These are phyloP conservation scores for Zingel zingel DNA, from an alignment of 2,113 vertebrate species.

Conservation along the genomic window DNA sequence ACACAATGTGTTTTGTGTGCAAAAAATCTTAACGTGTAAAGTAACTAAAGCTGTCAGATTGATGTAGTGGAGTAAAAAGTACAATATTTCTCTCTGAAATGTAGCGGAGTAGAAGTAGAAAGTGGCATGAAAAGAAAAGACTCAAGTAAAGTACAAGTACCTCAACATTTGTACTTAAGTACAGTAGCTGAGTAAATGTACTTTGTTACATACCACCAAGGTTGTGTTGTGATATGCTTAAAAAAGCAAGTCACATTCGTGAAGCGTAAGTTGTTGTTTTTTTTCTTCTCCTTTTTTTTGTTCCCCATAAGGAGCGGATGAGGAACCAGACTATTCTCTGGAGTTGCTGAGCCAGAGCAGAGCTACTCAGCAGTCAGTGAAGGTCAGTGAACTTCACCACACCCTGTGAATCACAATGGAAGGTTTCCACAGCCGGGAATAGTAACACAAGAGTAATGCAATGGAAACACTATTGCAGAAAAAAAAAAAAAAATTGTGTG, in stretches of 20 bases:
- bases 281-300: conserved; percentile 15
- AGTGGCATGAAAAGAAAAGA: too few species aligned
- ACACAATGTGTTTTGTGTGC: too few species aligned
- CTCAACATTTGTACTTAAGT: too few species aligned
- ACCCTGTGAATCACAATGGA: conserved; percentile 51
- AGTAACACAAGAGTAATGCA: conserved; percentile 13
- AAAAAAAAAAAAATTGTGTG: neutral
- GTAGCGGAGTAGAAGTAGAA: too few species aligned
- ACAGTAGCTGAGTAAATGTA: too few species aligned
- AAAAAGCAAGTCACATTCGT: neutral
- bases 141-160: too few species aligned
- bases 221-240: neutral
- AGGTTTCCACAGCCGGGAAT: conserved; percentile 38
- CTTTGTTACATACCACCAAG: too few species aligned
- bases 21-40: too few species aligned
- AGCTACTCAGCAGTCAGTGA: conserved; percentile 51
- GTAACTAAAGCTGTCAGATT: too few species aligned
- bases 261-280: neutral
- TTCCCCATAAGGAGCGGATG: conserved; percentile 18
- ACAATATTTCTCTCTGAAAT: too few species aligned
- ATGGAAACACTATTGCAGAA: neutral
- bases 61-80: too few species aligned
- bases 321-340: conserved; percentile 50
- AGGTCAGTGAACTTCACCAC: conserved; percentile 72
- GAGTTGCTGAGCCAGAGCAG: conserved; percentile 55